Evolutionary conservation across 2,113 vertebrate genomes (phyloP).

Genomic region (Cathartes aura): DNA sequence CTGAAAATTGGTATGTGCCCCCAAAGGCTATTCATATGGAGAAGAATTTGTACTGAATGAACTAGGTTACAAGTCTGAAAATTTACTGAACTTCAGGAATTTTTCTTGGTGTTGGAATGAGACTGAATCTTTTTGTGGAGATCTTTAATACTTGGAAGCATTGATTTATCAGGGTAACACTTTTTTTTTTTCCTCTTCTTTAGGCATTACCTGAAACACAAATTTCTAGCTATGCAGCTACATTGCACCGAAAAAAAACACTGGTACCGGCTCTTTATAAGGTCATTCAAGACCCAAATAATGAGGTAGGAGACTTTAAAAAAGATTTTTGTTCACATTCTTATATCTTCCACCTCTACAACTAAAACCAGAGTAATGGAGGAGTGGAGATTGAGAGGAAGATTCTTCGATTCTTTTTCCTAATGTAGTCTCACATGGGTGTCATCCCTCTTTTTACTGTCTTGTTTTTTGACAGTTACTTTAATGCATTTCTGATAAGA

Average conservation of each 20-base stretch:
- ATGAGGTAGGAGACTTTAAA: slow-evolving; percentile 83
- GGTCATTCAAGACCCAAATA: slow-evolving; percentile 93
- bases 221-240: slow-evolving; percentile 91
- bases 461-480: background rate
- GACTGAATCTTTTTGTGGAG: background rate
- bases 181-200: background rate
- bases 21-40: background rate
- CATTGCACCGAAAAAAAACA: slow-evolving; percentile 90
- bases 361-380: background rate
- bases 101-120: background rate
- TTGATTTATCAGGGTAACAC: background rate
- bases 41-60: background rate
- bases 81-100: background rate
- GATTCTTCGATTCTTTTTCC: background rate
- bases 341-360: background rate
- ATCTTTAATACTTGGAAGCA: background rate
- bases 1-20: background rate
- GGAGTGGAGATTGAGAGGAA: background rate
- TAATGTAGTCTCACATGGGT: background rate
- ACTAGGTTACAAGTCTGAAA: background rate
- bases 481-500: background rate
- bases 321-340: background rate
- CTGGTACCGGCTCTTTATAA: slow-evolving; percentile 94
- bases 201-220: slow-evolving; percentile 94
- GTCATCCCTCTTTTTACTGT: background rate